A percentile compares a stretch with the other conserved stretches of the same genome.
Conservation (phyloP, 2,113 vertebrate genomes). For the Nettapus auritus region DNA sequence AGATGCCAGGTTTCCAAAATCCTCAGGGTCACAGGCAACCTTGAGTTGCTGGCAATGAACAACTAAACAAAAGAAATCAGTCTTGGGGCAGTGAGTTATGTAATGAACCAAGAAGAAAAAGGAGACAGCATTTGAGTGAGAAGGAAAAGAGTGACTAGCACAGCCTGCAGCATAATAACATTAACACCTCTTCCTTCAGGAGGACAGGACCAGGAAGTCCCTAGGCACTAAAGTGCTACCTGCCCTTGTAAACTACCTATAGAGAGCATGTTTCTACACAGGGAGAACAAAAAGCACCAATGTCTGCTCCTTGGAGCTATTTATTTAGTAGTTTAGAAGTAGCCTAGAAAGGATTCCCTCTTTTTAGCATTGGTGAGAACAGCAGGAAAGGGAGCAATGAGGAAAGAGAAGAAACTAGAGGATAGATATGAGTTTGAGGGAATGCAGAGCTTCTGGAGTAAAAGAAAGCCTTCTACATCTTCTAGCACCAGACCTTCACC, state of each 20-base stretch:
- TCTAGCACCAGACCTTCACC: neutral
- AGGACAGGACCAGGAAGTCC: neutral
- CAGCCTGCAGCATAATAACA: neutral
- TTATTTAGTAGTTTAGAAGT: too few relatives aligned
- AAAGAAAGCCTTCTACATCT: neutral
- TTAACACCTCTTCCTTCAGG: neutral
- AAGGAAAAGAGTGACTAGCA: neutral
- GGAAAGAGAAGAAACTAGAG: neutral
- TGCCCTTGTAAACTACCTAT: neutral
- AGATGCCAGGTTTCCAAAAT: neutral
- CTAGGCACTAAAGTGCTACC: neutral
- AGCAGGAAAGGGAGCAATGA: neutral
- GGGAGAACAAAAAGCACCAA: too few relatives aligned
- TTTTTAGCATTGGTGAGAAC: neutral
- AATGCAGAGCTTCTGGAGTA: too few relatives aligned
- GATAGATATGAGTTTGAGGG: neutral
- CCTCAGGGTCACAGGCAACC: neutral
- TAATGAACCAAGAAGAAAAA: neutral
- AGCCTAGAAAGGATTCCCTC: neutral
- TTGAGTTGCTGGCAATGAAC: neutral
- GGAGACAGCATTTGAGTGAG: neutral
- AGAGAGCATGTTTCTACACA: neutral
- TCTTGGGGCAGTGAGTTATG: neutral
- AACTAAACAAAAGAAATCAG: neutral
- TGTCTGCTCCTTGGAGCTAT: too few relatives aligned